phyloP scores from a whole-genome alignment of 2,888 invertebrate genomes.

The Rapana venosa region DNA sequence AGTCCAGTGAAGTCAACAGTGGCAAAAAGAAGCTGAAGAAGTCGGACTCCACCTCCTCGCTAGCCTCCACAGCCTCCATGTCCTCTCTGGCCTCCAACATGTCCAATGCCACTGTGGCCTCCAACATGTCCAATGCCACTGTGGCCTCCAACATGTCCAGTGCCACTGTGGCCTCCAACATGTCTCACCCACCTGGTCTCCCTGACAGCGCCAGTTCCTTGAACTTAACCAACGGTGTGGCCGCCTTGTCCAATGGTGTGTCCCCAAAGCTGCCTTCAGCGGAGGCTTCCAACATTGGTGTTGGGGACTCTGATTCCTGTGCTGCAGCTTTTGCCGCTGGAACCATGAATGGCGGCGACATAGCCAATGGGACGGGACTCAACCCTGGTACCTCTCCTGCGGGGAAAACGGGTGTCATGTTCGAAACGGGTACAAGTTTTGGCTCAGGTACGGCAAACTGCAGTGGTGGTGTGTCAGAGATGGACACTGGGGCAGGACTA shows the following conservation, averaged over 20 bases:
- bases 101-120: constrained; percentile 43
- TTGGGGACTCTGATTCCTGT: background rate
- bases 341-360: background rate
- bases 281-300: background rate
- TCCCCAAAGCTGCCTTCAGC: background rate
- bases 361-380: background rate
- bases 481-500: background rate
- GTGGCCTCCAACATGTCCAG: constrained; percentile 46
- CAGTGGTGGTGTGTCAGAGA: background rate
- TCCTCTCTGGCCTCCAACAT: constrained; percentile 46
- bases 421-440: constrained; percentile 4
- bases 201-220: constrained; percentile 43
- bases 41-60: constrained; percentile 46
- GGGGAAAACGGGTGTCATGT: background rate
- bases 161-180: constrained; percentile 37
- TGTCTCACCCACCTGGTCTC: constrained; percentile 35
- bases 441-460: background rate
- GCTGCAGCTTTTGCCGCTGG: background rate
- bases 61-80: constrained; percentile 45
- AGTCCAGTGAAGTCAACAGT: constrained; percentile 60
- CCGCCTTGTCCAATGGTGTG: background rate
- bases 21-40: constrained; percentile 58
- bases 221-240: background rate
- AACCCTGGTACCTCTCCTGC: background rate
- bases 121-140: constrained; percentile 44